phyloP scores from a whole-genome alignment of 1,140 invertebrate species.

The Diorhabda sublineata region DNA sequence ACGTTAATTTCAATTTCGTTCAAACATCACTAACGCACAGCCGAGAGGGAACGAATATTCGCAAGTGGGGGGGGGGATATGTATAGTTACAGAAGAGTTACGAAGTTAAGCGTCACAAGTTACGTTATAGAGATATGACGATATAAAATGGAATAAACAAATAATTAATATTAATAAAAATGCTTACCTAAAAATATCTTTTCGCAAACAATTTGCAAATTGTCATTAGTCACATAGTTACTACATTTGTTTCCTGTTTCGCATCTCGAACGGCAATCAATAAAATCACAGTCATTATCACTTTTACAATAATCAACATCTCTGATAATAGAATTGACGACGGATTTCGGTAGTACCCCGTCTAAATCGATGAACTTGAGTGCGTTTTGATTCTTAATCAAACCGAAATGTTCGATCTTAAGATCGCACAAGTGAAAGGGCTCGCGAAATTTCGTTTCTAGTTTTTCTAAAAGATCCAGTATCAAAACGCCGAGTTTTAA shows the following conservation, averaged over 20 bases:
- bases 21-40: too few species aligned
- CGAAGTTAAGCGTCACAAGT: too few species aligned
- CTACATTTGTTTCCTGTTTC: constrained; percentile 52
- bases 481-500: constrained; percentile 57
- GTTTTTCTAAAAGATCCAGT: constrained; percentile 56
- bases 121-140: too few species aligned
- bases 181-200: constrained; percentile 57
- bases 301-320: constrained; percentile 49
- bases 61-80: too few species aligned
- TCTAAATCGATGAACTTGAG: constrained; percentile 61
- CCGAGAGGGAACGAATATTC: too few species aligned
- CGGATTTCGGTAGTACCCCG: constrained; percentile 50
- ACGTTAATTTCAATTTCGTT: too few species aligned
- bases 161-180: too few species aligned
- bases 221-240: constrained; percentile 56
- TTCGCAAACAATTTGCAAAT: constrained; percentile 61
- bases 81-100: too few species aligned
- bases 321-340: constrained; percentile 48
- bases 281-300: constrained; percentile 61
- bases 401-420: constrained; percentile 63
- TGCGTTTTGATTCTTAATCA: constrained; percentile 50
- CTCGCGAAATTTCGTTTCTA: constrained; percentile 55
- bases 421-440: constrained; percentile 63
- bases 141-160: too few species aligned
- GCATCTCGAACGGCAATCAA: constrained; percentile 61